These are phyloP conservation scores for Cryptocheilus praepositus DNA, from an alignment of 2,888 invertebrate species.

Conservation along the genomic window DNA sequence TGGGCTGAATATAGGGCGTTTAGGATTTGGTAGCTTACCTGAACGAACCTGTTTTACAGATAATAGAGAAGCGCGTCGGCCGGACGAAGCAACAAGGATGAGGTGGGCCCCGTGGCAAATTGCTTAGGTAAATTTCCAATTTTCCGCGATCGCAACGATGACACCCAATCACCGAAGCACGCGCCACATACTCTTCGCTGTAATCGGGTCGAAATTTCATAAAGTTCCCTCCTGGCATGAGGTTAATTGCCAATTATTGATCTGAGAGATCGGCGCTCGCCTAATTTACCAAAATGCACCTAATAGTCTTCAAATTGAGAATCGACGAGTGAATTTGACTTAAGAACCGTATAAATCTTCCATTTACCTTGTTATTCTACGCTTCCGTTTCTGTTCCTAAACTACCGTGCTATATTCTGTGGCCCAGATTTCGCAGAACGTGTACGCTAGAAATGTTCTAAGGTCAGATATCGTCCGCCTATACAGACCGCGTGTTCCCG, in stretches of 20 bases:
- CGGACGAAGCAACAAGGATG: slow-evolving; percentile 14
- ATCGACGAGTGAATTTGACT: background rate
- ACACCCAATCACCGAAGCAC: slow-evolving; percentile 43
- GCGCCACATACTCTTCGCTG: slow-evolving; percentile 50
- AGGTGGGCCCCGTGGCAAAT: slow-evolving; percentile 46
- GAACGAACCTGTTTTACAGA: slow-evolving; percentile 27
- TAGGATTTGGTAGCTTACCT: too few relatives aligned
- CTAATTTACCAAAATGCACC: slow-evolving; percentile 35
- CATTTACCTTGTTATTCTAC: too few relatives aligned
- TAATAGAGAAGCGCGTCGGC: slow-evolving; percentile 45
- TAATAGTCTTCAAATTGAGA: too few relatives aligned
- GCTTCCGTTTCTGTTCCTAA: background rate
- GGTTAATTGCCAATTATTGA: slow-evolving; percentile 66
- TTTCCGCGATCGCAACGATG: slow-evolving; percentile 54
- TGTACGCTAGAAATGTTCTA: slow-evolving; percentile 23
- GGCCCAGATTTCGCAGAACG: slow-evolving; percentile 31
- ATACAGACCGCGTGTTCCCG: slow-evolving; percentile 22
- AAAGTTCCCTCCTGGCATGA: slow-evolving; percentile 45
- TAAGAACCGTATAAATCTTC: too few relatives aligned
- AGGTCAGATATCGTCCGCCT: slow-evolving; percentile 25
- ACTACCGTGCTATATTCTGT: background rate
- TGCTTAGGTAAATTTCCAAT: slow-evolving; percentile 62
- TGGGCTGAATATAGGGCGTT: too few relatives aligned
- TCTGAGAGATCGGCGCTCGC: slow-evolving; percentile 38
- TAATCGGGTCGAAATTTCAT: slow-evolving; percentile 63